Evolutionary conservation across 2,888 invertebrate genomes (phyloP).

Genomic region (Nomada ferruginata): DNA sequence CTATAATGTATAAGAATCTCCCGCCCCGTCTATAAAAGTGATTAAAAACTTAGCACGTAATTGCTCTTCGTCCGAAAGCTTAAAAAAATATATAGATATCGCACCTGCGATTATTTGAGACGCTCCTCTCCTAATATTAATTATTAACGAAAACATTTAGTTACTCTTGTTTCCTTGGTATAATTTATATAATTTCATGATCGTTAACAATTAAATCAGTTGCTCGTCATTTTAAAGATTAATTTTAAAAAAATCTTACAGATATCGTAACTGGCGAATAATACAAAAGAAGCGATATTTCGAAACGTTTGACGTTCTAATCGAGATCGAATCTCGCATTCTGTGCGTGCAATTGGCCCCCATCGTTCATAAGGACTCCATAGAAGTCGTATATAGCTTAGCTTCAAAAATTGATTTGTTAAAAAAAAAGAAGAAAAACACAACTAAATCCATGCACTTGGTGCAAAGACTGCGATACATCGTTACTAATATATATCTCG

Average conservation of each 20-base stretch:
- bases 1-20: constrained; percentile 8
- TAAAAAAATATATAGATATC: constrained; percentile 31
- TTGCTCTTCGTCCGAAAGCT: constrained; percentile 8
- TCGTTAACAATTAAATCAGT: constrained; percentile 8
- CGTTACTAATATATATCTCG: constrained; percentile 52
- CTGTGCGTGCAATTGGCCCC: constrained; percentile 67
- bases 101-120: constrained; percentile 8
- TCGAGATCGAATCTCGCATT: constrained; percentile 50
- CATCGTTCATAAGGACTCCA: constrained; percentile 51
- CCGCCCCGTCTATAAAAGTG: not conserved
- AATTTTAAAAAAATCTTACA: constrained; percentile 22
- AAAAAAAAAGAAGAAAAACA: constrained; percentile 49
- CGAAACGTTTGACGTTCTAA: constrained; percentile 52
- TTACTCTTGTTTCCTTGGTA: not conserved
- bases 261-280: constrained; percentile 26
- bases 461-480: constrained; percentile 56
- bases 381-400: constrained; percentile 54
- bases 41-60: constrained; percentile 20
- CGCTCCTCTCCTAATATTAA: constrained; percentile 8
- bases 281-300: constrained; percentile 52
- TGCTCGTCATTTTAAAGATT: not conserved
- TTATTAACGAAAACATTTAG: constrained; percentile 21
- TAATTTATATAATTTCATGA: constrained; percentile 14
- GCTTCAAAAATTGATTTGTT: constrained; percentile 59
- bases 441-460: constrained; percentile 58